Evolutionary conservation across 2,888 invertebrate genomes (phyloP).

Genomic region (Asteroscopus sphinx): DNA sequence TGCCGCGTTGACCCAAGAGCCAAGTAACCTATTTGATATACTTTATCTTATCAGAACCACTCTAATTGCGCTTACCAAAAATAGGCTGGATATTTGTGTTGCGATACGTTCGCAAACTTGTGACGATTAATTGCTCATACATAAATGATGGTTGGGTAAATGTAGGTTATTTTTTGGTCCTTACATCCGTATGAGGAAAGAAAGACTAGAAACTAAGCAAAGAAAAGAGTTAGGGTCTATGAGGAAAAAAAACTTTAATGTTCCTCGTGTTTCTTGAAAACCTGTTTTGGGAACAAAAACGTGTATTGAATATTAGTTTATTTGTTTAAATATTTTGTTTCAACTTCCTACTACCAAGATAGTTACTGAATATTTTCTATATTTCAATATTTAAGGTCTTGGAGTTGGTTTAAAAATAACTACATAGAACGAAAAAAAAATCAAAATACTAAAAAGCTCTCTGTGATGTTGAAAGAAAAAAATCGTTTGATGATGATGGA

Average conservation of each 20-base stretch:
- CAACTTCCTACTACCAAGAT: no score
- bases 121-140: slow-evolving; percentile 7
- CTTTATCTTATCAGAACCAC: slow-evolving; percentile 45
- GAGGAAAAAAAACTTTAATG: slow-evolving; percentile 8
- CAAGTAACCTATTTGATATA: slow-evolving; percentile 52
- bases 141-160: background rate
- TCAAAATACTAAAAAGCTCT: background rate
- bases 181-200: slow-evolving; percentile 4
- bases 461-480: background rate
- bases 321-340: no score
- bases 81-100: slow-evolving; percentile 28
- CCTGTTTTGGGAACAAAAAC: no score
- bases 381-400: no score
- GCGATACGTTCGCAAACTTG: slow-evolving; percentile 8
- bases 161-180: slow-evolving; percentile 16
- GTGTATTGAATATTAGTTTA: no score
- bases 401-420: background rate
- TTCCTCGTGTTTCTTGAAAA: background rate
- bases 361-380: no score
- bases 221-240: background rate
- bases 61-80: slow-evolving; percentile 40
- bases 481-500: slow-evolving; percentile 5
- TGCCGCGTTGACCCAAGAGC: slow-evolving; percentile 35
- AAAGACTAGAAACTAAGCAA: background rate
- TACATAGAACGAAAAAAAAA: background rate